These are phyloP conservation scores for Colletes collaris DNA, from an alignment of 2,888 invertebrate species.

Conservation along the genomic window DNA sequence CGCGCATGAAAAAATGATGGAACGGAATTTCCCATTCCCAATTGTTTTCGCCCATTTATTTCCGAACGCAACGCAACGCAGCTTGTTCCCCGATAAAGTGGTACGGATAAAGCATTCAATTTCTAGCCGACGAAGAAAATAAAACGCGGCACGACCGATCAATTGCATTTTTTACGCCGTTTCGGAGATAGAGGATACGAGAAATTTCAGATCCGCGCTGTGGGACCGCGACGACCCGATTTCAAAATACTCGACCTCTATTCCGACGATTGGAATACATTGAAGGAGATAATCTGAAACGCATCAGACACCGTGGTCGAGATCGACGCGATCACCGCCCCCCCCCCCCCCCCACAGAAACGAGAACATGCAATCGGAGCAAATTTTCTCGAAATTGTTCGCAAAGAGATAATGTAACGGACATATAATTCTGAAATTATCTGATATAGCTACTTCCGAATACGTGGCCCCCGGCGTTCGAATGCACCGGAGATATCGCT, in stretches of 20 bases:
- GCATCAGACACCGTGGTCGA: slow-evolving; percentile 17
- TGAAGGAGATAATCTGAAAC: slow-evolving; percentile 43
- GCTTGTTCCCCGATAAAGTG: slow-evolving; percentile 2
- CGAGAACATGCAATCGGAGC: background rate
- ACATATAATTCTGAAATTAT: slow-evolving; percentile 29
- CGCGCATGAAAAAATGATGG: too few relatives aligned
- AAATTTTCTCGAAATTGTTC: slow-evolving; percentile 26
- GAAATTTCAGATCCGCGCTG: slow-evolving; percentile 7
- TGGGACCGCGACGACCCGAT: slow-evolving; percentile 6
- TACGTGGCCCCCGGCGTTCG: slow-evolving; percentile 1
- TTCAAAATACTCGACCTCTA: slow-evolving; percentile 24
- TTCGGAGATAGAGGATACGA: background rate
- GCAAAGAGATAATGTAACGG: slow-evolving; percentile 4
- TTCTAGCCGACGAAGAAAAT: background rate
- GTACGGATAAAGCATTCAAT: slow-evolving; percentile 6
- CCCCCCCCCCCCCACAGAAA: background rate
- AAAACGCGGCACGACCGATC: background rate
- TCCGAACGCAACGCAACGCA: background rate
- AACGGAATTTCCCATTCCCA: too few relatives aligned
- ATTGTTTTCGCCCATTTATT: too few relatives aligned
- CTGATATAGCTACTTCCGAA: slow-evolving; percentile 11
- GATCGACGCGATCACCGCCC: slow-evolving; percentile 24
- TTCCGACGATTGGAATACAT: slow-evolving; percentile 29
- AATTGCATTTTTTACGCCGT: slow-evolving; percentile 34
- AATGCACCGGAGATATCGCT: background rate